These are phyloP conservation scores for Pissodes strobi DNA, from an alignment of 1,140 invertebrate genomes.

Conservation along the genomic window DNA sequence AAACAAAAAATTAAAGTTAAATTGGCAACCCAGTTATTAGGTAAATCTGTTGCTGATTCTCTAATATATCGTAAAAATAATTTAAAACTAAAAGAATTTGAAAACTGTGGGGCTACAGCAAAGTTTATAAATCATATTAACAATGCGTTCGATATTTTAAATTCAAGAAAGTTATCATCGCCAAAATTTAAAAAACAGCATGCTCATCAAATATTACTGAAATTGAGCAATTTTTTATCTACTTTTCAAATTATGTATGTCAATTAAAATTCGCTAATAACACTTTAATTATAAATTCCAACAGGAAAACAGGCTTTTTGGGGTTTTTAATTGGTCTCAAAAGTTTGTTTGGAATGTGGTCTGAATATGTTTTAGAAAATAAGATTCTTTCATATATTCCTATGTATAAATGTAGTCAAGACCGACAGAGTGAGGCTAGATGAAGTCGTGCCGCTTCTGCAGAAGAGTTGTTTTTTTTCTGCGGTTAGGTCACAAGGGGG, in stretches of 20 bases:
- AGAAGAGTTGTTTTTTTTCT: slow-evolving; percentile 20
- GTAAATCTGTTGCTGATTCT: neutral
- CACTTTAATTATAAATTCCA: neutral
- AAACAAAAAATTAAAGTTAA: slow-evolving; percentile 24
- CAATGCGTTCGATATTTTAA: slow-evolving; percentile 28
- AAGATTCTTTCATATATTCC: slow-evolving; percentile 7
- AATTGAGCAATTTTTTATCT: neutral
- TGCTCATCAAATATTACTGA: neutral
- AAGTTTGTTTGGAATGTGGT: slow-evolving; percentile 3
- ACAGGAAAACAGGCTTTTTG: slow-evolving; percentile 6
- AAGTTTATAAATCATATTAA: slow-evolving; percentile 21
- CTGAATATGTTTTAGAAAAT: slow-evolving; percentile 6
- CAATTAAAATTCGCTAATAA: neutral
- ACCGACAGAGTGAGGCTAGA: no score
- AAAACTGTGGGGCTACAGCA: slow-evolving; percentile 17
- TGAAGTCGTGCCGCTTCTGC: no score
- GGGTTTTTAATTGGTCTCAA: neutral
- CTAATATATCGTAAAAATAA: slow-evolving; percentile 9
- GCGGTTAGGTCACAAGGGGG: slow-evolving; percentile 15
- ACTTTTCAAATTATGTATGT: neutral
- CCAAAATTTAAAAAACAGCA: slow-evolving; percentile 1
- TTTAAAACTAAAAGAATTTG: slow-evolving; percentile 6
- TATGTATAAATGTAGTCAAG: slow-evolving; percentile 18
- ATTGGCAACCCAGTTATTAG: slow-evolving; percentile 7
- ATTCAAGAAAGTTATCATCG: slow-evolving; percentile 1